Evolutionary conservation across 2,888 invertebrate species (phyloP).

Genomic region (Allacma fusca): DNA sequence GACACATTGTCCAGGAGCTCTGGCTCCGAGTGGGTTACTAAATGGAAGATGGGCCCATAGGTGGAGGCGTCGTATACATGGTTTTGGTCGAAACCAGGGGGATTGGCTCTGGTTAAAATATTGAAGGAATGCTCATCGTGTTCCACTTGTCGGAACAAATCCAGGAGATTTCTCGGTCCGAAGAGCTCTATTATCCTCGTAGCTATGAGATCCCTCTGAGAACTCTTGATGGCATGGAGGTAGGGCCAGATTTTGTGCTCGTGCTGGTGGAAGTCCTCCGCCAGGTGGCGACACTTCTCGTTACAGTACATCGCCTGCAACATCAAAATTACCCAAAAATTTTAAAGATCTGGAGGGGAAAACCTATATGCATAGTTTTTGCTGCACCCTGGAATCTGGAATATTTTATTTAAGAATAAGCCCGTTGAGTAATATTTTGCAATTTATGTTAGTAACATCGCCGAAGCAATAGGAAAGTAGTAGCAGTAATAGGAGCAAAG

Average conservation of each 20-base stretch:
- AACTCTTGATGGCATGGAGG: conserved; percentile 47
- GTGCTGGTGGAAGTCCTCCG: conserved; percentile 49
- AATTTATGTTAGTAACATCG: no score
- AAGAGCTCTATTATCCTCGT: conserved; percentile 50
- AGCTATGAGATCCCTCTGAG: conserved; percentile 49
- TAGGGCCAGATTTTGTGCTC: conserved; percentile 54
- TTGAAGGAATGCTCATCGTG: not conserved
- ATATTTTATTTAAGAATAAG: no score
- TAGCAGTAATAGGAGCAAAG: no score
- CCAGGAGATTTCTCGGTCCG: conserved; percentile 43
- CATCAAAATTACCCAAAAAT: no score
- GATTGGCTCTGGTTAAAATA: not conserved
- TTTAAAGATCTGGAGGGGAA: no score
- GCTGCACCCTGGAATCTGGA: no score
- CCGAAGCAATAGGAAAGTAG: no score
- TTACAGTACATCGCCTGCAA: conserved; percentile 57
- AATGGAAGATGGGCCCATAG: conserved; percentile 27
- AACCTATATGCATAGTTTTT: no score
- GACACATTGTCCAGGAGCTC: conserved; percentile 40
- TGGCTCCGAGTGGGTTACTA: conserved; percentile 35
- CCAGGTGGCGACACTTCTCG: conserved; percentile 47
- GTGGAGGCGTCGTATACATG: conserved; percentile 51
- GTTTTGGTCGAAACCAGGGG: conserved; percentile 32
- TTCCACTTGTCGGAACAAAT: not conserved
- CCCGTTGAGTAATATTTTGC: no score